Percentiles rank a stretch among this genome's conserved stretches.
Conservation (phyloP, 2,888 invertebrate genomes). For the Dryocosmus kuriphilus region DNA sequence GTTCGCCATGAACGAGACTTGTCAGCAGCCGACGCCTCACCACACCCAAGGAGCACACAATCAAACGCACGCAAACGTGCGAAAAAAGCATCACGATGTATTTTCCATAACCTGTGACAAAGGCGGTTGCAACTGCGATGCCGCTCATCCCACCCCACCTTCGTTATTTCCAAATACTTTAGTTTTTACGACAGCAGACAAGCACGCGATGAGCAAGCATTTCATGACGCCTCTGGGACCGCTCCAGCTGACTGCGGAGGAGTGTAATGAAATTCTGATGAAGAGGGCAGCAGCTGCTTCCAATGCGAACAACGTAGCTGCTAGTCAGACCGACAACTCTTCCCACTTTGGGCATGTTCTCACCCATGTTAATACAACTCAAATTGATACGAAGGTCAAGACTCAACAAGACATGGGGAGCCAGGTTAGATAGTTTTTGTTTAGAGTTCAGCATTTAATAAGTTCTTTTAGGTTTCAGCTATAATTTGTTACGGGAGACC, state of each 20-base stretch:
- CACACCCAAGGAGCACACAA: constrained; percentile 74
- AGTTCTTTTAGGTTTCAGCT: too few relatives aligned
- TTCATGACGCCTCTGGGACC: constrained; percentile 87
- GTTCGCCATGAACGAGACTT: constrained; percentile 75
- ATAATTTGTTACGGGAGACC: too few relatives aligned
- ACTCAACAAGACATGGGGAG: constrained; percentile 82
- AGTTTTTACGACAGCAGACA: constrained; percentile 75
- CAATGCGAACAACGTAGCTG: constrained; percentile 71
- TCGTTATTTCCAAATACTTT: constrained; percentile 75
- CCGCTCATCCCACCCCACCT: constrained; percentile 72
- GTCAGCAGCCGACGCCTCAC: constrained; percentile 71
- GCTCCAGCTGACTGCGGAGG: constrained; percentile 86
- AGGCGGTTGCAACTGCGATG: constrained; percentile 76
- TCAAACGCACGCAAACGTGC: constrained; percentile 78
- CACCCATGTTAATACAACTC: constrained; percentile 77
- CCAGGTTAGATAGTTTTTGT: too few relatives aligned
- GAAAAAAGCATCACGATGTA: constrained; percentile 75
- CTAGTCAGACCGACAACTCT: constrained; percentile 71
- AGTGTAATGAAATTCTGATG: constrained; percentile 89
- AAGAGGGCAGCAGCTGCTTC: constrained; percentile 86
- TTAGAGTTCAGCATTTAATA: too few relatives aligned
- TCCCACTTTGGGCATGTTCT: constrained; percentile 74
- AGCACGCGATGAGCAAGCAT: constrained; percentile 79
- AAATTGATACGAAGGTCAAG: constrained; percentile 80
- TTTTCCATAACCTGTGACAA: constrained; percentile 74